phyloP scores from a whole-genome alignment of 2,888 invertebrate species.

The Drosophila nr. perissopoda region DNA sequence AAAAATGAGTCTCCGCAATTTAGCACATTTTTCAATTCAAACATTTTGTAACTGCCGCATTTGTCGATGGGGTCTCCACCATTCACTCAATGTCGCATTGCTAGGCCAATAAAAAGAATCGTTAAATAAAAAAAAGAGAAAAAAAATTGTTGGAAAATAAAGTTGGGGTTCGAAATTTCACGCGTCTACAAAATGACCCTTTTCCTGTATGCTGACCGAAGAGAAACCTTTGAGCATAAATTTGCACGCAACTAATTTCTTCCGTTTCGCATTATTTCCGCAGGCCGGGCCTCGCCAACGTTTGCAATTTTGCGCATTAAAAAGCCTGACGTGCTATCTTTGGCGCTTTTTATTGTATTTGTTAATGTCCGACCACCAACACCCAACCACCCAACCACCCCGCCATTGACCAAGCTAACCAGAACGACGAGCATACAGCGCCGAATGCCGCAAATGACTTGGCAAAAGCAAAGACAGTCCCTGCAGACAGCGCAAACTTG shows the following conservation, averaged over 20 bases:
- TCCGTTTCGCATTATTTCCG: slow-evolving; percentile 81
- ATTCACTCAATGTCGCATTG: slow-evolving; percentile 26
- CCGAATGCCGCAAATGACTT: slow-evolving; percentile 76
- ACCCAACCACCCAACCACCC: neutral
- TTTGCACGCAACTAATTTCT: slow-evolving; percentile 81
- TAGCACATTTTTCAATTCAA: slow-evolving; percentile 70
- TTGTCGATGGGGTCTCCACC: slow-evolving; percentile 9
- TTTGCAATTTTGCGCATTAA: slow-evolving; percentile 82
- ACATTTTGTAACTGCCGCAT: slow-evolving; percentile 51
- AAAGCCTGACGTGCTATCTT: slow-evolving; percentile 81
- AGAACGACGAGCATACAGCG: slow-evolving; percentile 25
- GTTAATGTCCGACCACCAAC: slow-evolving; percentile 68
- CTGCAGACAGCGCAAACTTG: slow-evolving; percentile 63
- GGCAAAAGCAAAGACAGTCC: slow-evolving; percentile 66
- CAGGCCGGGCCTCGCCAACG: slow-evolving; percentile 63
- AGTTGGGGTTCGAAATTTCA: slow-evolving; percentile 64
- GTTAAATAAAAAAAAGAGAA: slow-evolving; percentile 24
- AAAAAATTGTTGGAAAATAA: neutral
- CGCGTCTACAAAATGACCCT: slow-evolving; percentile 78
- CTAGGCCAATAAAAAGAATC: slow-evolving; percentile 46
- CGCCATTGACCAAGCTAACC: slow-evolving; percentile 6
- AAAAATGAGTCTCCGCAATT: slow-evolving; percentile 50
- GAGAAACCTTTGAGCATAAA: slow-evolving; percentile 67
- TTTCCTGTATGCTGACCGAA: slow-evolving; percentile 65
- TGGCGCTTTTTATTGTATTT: slow-evolving; percentile 81